phyloP scores from a whole-genome alignment of 2,113 vertebrate genomes.

The Scopus umbretta region DNA sequence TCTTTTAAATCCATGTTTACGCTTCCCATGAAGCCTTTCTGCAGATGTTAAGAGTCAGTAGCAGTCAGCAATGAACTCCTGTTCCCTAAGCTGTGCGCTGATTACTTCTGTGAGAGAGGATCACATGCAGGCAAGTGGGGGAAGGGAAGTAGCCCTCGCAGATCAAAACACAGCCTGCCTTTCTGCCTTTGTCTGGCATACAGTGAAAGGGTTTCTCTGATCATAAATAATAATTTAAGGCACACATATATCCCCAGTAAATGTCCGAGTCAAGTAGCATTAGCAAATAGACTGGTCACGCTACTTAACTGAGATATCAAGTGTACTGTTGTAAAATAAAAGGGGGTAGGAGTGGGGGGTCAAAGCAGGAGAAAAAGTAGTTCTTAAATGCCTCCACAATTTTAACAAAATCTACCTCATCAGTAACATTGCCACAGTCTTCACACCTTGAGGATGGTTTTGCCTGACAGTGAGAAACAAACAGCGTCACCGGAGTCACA shows the following conservation, averaged over 20 bases:
- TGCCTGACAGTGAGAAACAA: background rate
- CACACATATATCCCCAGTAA: fast-evolving
- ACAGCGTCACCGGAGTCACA: background rate
- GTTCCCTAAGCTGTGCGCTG: conserved; percentile 34
- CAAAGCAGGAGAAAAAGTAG: background rate
- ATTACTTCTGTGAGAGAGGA: conserved; percentile 37
- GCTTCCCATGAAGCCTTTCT: background rate
- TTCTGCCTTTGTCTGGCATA: background rate
- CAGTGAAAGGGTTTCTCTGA: background rate
- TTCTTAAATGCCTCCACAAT: background rate
- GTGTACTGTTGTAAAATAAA: background rate
- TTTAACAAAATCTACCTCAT: background rate
- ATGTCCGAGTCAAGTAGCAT: too few species aligned
- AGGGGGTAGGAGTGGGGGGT: too few species aligned
- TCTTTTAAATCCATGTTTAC: background rate
- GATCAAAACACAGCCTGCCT: conserved; percentile 16
- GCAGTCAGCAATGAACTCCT: conserved; percentile 31
- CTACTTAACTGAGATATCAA: background rate
- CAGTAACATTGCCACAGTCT: background rate
- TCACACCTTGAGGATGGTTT: background rate
- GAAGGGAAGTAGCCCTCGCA: background rate
- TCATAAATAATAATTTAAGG: background rate
- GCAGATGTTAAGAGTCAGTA: conserved; percentile 2
- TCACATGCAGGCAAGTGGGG: background rate
- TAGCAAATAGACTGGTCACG: background rate